These are phyloP conservation scores for Heterotilapia buettikoferi DNA, from an alignment of 2,113 vertebrate species.

Conservation along the genomic window DNA sequence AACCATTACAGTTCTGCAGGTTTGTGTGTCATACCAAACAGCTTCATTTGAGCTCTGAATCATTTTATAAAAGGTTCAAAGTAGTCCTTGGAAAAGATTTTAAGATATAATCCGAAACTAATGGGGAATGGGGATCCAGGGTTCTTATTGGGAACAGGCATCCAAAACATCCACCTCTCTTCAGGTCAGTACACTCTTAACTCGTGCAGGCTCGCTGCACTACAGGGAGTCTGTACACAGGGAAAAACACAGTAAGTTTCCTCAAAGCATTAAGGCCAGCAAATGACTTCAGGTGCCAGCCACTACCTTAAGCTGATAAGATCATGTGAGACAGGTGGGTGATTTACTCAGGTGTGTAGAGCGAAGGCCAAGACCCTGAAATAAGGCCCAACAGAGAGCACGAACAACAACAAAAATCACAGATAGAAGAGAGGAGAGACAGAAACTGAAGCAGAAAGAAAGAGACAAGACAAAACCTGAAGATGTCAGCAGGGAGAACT, in stretches of 20 bases:
- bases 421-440: neutral
- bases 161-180: neutral
- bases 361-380: fast-evolving
- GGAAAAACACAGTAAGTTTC: neutral
- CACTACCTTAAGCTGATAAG: neutral
- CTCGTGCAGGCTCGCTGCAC: too few relatives aligned
- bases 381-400: fast-evolving
- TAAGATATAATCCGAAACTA: neutral
- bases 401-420: neutral
- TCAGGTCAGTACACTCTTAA: neutral
- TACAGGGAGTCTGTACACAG: neutral
- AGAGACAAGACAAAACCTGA: neutral
- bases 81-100: neutral
- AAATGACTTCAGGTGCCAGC: neutral
- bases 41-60: neutral
- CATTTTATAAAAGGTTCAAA: neutral
- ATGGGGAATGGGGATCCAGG: neutral
- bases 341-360: neutral
- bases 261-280: fast-evolving
- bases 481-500: neutral
- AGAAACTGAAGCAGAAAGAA: too few relatives aligned
- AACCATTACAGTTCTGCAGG: neutral
- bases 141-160: neutral
- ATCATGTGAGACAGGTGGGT: neutral
- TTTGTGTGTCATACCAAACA: neutral